These are phyloP conservation scores for Semaprochilodus insignis DNA, from an alignment of 2,797 vertebrate genomes.

Conservation along the genomic window DNA sequence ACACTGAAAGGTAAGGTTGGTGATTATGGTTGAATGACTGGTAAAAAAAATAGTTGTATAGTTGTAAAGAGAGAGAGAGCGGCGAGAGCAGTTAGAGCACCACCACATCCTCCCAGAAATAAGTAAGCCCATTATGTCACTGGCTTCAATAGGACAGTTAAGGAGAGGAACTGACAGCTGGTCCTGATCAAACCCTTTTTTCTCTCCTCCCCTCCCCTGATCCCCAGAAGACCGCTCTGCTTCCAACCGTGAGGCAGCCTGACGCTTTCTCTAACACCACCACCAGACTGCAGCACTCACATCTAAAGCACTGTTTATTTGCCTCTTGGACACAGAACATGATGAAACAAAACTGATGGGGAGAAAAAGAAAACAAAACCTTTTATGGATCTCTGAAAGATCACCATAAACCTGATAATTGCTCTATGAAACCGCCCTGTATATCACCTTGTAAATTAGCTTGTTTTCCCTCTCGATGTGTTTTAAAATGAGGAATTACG, in stretches of 20 bases:
- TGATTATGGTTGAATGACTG: not conserved
- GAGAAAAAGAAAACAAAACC: constrained; percentile 18
- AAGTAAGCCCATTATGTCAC: constrained; percentile 61
- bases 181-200: constrained; percentile 78
- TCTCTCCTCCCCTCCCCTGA: constrained; percentile 67
- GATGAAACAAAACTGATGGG: constrained; percentile 57
- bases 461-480: constrained; percentile 65
- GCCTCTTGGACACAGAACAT: constrained; percentile 54
- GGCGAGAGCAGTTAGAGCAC: constrained; percentile 67
- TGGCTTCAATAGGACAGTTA: constrained; percentile 65
- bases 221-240: constrained; percentile 71
- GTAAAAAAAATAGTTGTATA: constrained; percentile 39
- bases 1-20: not conserved
- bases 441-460: constrained; percentile 58
- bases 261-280: constrained; percentile 64
- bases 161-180: constrained; percentile 78
- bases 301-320: constrained; percentile 70
- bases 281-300: constrained; percentile 66
- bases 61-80: constrained; percentile 36
- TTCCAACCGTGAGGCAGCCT: constrained; percentile 70
- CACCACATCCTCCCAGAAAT: constrained; percentile 46
- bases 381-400: constrained; percentile 64
- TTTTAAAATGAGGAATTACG: constrained; percentile 53
- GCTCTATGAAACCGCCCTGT: constrained; percentile 53
- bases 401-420: constrained; percentile 64